Percentiles rank a stretch among this genome's conserved stretches.
Conservation (phyloP, 1,140 invertebrate species). For the Diorhabda sublineata region DNA sequence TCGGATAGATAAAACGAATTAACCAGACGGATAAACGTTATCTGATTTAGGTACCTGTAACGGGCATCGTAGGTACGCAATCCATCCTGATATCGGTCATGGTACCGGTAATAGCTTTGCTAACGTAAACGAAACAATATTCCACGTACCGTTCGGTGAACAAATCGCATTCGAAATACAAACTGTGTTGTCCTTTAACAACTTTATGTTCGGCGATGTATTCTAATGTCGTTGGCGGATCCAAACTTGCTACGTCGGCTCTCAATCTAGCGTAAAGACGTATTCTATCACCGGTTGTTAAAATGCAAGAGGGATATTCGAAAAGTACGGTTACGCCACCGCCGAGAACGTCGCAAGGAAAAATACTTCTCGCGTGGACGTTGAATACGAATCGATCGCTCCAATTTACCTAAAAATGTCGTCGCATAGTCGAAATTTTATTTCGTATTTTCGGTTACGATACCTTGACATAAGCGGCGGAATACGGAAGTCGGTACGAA, state of each 20-base stretch:
- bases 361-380: conserved; percentile 72
- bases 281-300: conserved; percentile 67
- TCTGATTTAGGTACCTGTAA: conserved; percentile 58
- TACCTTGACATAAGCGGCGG: conserved; percentile 64
- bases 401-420: conserved; percentile 64
- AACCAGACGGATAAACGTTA: neutral
- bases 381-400: conserved; percentile 78
- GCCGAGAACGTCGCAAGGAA: conserved; percentile 67
- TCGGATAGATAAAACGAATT: neutral
- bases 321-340: conserved; percentile 70
- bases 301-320: conserved; percentile 75
- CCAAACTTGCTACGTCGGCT: conserved; percentile 63
- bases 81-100: conserved; percentile 75
- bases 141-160: conserved; percentile 77
- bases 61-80: conserved; percentile 73
- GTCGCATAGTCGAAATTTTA: too few species aligned
- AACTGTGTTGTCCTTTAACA: conserved; percentile 61
- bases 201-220: conserved; percentile 64
- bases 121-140: conserved; percentile 83
- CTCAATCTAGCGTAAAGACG: conserved; percentile 66
- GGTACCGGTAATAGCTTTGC: conserved; percentile 72
- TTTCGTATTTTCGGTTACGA: conserved; percentile 7
- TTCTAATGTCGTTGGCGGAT: conserved; percentile 56
- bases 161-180: conserved; percentile 75
- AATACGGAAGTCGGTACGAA: conserved; percentile 55